Percentiles rank a stretch among this genome's conserved stretches.
Evolutionary conservation across 2,113 vertebrate species (phyloP).

Genomic region (Nesogale talazaci): DNA sequence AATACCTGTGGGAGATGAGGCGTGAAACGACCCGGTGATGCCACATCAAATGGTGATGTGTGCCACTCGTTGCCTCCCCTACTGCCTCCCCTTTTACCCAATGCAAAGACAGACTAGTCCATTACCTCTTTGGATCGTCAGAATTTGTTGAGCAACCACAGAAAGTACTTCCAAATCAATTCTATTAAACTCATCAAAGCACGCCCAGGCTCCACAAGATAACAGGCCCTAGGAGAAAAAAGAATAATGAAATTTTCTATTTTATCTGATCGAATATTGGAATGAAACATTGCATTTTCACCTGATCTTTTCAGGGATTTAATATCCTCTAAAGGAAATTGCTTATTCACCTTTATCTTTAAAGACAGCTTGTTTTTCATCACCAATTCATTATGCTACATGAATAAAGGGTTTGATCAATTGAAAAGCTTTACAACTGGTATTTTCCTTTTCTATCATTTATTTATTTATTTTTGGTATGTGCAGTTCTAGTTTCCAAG

Average conservation of each 20-base stretch:
- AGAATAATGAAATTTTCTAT: conserved; percentile 63
- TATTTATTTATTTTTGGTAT: conserved; percentile 44
- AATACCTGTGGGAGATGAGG: conserved; percentile 86
- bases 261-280: conserved; percentile 57
- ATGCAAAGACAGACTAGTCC: conserved; percentile 38
- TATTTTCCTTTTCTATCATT: not conserved
- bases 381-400: conserved; percentile 66
- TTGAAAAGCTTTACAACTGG: conserved; percentile 60
- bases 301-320: conserved; percentile 69
- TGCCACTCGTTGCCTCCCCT: not conserved
- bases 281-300: conserved; percentile 61
- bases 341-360: conserved; percentile 71
- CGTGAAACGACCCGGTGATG: conserved; percentile 20
- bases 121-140: conserved; percentile 96
- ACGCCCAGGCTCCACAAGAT: conserved; percentile 95
- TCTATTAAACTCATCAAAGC: conserved; percentile 97
- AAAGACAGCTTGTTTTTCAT: conserved; percentile 67
- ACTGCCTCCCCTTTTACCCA: not conserved
- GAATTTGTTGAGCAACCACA: conserved; percentile 96
- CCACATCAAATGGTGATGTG: not conserved
- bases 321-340: conserved; percentile 72
- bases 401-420: conserved; percentile 58
- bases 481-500: conserved; percentile 1
- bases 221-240: conserved; percentile 88
- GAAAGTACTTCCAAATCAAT: conserved; percentile 96